A percentile compares a stretch with the other conserved stretches of the same genome.
These are phyloP conservation scores for Zaprionus bogoriensis DNA, from an alignment of 2,888 invertebrate species.

Conservation along the genomic window DNA sequence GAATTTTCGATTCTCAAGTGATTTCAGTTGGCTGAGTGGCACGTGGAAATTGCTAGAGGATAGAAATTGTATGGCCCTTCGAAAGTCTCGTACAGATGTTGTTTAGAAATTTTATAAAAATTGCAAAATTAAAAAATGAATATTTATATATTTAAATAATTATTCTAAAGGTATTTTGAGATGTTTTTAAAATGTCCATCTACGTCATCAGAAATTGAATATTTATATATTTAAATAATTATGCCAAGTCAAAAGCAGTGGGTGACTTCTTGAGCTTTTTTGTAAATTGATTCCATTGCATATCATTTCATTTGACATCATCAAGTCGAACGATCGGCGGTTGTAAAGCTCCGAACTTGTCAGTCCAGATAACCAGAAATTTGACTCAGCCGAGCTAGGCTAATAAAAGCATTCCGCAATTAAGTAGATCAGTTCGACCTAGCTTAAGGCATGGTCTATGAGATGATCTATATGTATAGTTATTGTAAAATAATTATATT, in stretches of 20 bases:
- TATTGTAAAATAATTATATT: no score
- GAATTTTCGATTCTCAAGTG: slow-evolving; percentile 27
- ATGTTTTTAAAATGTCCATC: no score
- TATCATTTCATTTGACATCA: slow-evolving; percentile 2
- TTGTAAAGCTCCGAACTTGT: slow-evolving; percentile 1
- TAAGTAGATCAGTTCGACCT: no score
- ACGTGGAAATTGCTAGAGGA: neutral
- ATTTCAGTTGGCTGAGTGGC: slow-evolving; percentile 5
- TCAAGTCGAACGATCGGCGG: neutral
- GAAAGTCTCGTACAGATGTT: neutral
- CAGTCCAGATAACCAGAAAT: neutral
- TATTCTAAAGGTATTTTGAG: no score
- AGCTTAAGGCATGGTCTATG: no score
- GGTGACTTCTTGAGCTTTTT: neutral
- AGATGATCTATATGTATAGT: no score
- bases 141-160: no score
- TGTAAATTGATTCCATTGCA: neutral
- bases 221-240: no score
- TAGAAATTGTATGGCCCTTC: neutral
- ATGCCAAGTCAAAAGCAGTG: no score
- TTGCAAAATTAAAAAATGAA: neutral
- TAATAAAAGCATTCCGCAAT: slow-evolving; percentile 21
- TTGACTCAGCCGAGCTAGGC: neutral
- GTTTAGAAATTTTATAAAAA: neutral
- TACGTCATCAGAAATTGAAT: neutral